These are phyloP conservation scores for Hipparchia sbordonii DNA, from an alignment of 2,888 invertebrate genomes.

Conservation along the genomic window DNA sequence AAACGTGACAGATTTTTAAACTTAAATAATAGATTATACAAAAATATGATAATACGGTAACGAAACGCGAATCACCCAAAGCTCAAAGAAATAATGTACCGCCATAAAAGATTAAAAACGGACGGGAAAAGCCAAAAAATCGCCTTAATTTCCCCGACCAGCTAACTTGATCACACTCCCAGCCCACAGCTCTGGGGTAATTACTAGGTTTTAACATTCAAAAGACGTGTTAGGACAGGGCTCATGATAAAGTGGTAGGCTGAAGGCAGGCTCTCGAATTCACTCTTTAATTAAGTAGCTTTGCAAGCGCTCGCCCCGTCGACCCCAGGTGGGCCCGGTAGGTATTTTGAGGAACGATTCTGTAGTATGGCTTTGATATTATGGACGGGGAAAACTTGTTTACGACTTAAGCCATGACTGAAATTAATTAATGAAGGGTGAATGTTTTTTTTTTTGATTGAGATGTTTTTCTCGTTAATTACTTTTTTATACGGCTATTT, in stretches of 20 bases:
- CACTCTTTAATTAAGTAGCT: constrained; percentile 65
- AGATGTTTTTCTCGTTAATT: background rate
- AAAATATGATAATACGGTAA: background rate
- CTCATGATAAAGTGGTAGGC: constrained; percentile 43
- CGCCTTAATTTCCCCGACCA: constrained; percentile 15
- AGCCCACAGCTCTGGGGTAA: constrained; percentile 26
- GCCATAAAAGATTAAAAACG: constrained; percentile 7
- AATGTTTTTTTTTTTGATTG: background rate
- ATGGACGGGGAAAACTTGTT: constrained; percentile 2
- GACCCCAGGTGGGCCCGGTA: constrained; percentile 16
- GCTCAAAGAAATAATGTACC: background rate
- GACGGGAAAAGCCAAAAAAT: constrained; percentile 22
- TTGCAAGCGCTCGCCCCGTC: constrained; percentile 18
- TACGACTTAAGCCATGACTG: constrained; percentile 3
- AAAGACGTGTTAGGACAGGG: constrained; percentile 25
- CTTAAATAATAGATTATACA: background rate
- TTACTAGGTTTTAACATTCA: constrained; percentile 30
- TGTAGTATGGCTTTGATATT: constrained; percentile 20
- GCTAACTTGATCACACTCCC: constrained; percentile 17
- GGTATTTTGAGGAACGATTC: constrained; percentile 26
- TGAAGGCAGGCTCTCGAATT: constrained; percentile 54
- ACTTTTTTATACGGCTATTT: background rate
- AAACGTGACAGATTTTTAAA: background rate
- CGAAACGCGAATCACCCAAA: background rate
- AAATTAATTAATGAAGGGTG: background rate